A percentile compares a stretch with the other conserved stretches of the same genome.
These are phyloP conservation scores for Cynopterus sphinx DNA, from an alignment of 2,797 vertebrate species.

Conservation along the genomic window DNA sequence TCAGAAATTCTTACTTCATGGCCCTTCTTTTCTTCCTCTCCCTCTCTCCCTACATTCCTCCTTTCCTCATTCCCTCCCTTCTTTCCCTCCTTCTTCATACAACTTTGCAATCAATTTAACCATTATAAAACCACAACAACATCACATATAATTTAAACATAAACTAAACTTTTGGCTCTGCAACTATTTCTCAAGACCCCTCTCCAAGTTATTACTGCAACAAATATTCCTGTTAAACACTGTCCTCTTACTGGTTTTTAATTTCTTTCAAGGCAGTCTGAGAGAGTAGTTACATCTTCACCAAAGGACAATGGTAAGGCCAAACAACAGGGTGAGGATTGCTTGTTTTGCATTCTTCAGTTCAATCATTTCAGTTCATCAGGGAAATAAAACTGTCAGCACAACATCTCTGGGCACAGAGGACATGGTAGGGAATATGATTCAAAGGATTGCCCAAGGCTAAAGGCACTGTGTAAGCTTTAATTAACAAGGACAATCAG, in stretches of 20 bases:
- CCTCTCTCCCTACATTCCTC: no score
- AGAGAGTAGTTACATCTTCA: background rate
- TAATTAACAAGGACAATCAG: conserved; percentile 67
- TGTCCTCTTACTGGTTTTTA: background rate
- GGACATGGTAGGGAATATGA: background rate
- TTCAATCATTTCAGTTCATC: conserved; percentile 47
- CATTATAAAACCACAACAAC: background rate
- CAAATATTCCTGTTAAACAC: background rate
- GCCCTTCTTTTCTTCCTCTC: rapidly evolving
- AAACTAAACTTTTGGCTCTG: background rate
- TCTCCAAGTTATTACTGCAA: background rate
- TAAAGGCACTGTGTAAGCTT: conserved; percentile 39
- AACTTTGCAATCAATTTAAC: background rate
- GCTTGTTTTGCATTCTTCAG: conserved; percentile 32
- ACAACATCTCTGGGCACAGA: conserved; percentile 20
- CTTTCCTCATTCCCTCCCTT: background rate
- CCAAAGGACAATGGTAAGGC: background rate
- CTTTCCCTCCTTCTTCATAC: background rate
- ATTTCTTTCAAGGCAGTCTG: background rate
- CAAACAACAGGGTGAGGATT: background rate
- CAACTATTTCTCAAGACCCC: background rate
- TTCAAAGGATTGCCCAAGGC: conserved; percentile 65
- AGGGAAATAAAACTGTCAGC: conserved; percentile 74
- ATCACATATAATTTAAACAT: background rate
- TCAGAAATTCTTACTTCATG: background rate